Conservation (phyloP, 2,113 vertebrate genomes). For the Ammodytes dubius region DNA sequence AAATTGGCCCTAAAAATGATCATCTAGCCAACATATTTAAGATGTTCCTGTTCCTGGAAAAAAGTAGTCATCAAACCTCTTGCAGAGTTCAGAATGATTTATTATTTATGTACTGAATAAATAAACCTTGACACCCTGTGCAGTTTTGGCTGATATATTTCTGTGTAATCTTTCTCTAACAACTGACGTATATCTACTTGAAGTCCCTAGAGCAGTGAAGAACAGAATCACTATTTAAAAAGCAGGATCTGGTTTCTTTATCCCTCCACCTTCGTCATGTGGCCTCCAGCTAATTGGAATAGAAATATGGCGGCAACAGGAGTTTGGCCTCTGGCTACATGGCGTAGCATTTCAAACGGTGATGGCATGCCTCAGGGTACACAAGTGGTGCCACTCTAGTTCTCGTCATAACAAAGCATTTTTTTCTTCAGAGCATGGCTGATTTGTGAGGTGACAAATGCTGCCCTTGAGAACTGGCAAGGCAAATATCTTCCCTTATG, state of each 20-base stretch:
- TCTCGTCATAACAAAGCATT: slow-evolving; percentile 37
- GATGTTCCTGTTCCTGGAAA: neutral
- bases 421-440: slow-evolving; percentile 41
- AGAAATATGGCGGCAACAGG: slow-evolving; percentile 57
- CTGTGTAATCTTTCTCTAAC: slow-evolving; percentile 15
- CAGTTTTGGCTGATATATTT: neutral
- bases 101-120: neutral
- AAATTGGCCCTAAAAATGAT: neutral
- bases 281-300: slow-evolving; percentile 57
- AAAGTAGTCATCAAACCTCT: neutral
- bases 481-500: slow-evolving; percentile 14
- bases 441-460: slow-evolving; percentile 43
- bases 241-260: slow-evolving; percentile 53
- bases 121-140: neutral
- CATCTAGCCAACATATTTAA: neutral
- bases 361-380: slow-evolving; percentile 55
- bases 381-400: slow-evolving; percentile 38
- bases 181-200: slow-evolving; percentile 18
- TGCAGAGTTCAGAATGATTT: too few species aligned
- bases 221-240: slow-evolving; percentile 69
- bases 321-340: slow-evolving; percentile 44
- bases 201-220: slow-evolving; percentile 4
- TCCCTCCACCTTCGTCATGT: slow-evolving; percentile 9
- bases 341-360: slow-evolving; percentile 51
- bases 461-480: slow-evolving; percentile 40